Base-by-base conservation (phyloP, 2,113 vertebrate species). In the Alosa alosa region DNA sequence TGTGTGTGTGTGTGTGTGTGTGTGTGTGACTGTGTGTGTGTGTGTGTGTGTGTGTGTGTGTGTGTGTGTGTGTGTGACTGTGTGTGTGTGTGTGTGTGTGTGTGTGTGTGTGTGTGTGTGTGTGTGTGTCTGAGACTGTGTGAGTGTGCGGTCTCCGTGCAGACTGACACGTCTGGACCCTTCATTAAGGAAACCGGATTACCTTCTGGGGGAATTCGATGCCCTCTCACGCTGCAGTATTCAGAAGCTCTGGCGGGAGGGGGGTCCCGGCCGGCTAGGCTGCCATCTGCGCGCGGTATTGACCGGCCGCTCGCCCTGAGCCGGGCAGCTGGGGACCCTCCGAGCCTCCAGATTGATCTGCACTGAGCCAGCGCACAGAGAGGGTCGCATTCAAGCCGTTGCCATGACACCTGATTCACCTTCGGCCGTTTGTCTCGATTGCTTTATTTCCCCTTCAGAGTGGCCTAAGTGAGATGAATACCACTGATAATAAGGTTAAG, bases 221-320 rank as follows among this genome's bases (percentile, higher is more conserved):
- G 86, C 85, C 87, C 90, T 89, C 89, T 87, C 89, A 89, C 86
- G 87, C 88, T 88, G 84, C 87, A 89, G 87, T 89, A 88, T 91
- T 90, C 89, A 90, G 89, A 89, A 83, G 85, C 88, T 89, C 84
- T 83, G 87, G 68, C 86, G 85, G 89, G 89, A 85, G 17, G 52
- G 17, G 15, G 52, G 52, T 18, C 52, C 86, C 87, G 87, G 86
- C 89, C 87, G 88, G 82, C 86, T 82, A 81, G 86, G 87, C 82
- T 81, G 60, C 88, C 89, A 89, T 90, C 89, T 91, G 89, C 85
- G 86, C 45, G 84, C 85, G 84, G 84, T 89, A 89, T 88, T 90
- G 93, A 94, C 91, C 87, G 90, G 89, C 89, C 86, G 90, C 91
- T 88, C 87, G 83, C 91, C 90, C 89, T 84, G 84, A 84, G 83